Percentiles rank a stretch among this genome's conserved stretches.
phyloP scores from a whole-genome alignment of 2,797 vertebrate species.

The Chloroceryle inda region DNA sequence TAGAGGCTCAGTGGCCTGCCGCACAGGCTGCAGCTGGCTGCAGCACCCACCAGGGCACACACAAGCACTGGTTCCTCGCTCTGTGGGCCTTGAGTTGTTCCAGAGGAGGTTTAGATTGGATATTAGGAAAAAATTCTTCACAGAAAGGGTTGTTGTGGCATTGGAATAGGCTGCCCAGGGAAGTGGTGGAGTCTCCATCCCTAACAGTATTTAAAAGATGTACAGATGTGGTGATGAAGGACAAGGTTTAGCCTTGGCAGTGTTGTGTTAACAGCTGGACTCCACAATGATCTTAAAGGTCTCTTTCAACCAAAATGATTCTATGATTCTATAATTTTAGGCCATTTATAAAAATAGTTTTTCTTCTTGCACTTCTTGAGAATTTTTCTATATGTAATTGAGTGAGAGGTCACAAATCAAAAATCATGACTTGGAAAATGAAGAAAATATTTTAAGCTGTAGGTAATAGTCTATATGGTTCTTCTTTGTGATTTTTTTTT shows the following conservation, averaged over 20 bases:
- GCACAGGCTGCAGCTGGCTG: no score
- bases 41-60: no score
- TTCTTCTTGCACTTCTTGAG: background rate
- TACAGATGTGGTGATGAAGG: background rate
- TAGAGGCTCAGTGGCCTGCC: no score
- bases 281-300: background rate
- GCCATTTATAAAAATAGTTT: fast-evolving
- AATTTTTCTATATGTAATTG: background rate
- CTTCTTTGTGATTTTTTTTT: background rate
- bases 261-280: background rate
- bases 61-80: no score
- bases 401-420: background rate
- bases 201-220: background rate
- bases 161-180: background rate
- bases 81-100: background rate
- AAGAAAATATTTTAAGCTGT: background rate
- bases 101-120: background rate
- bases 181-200: background rate
- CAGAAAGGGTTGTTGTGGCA: background rate
- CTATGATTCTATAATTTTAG: background rate
- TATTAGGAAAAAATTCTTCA: background rate
- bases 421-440: background rate
- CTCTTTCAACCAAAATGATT: background rate
- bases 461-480: background rate
- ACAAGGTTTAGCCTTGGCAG: background rate